A percentile compares a stretch with the other conserved stretches of the same genome.
Evolutionary conservation across 2,113 vertebrate genomes (phyloP).

Genomic region (Meleagris gallopavo): DNA sequence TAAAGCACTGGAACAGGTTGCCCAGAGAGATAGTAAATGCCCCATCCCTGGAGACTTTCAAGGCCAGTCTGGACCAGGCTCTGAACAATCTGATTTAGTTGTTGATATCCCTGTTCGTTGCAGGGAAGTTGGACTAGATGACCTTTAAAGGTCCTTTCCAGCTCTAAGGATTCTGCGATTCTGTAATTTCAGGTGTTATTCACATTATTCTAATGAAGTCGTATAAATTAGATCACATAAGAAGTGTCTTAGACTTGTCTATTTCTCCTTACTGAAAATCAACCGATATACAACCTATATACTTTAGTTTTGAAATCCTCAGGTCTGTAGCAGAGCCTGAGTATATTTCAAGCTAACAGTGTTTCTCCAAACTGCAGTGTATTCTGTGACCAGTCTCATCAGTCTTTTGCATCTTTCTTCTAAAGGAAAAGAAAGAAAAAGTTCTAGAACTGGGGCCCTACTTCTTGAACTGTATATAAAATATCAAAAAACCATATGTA

Average conservation of each 20-base stretch:
- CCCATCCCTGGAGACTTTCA: too few species aligned
- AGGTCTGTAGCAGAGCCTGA: background rate
- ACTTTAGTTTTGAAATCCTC: background rate
- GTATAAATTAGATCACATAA: background rate
- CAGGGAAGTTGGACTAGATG: too few species aligned
- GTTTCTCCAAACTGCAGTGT: background rate
- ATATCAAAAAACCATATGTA: accelerated
- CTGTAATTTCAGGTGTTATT: background rate
- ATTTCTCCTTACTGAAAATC: background rate
- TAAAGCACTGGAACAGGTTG: too few species aligned
- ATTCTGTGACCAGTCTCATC: background rate
- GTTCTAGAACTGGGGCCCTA: accelerated
- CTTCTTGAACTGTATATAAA: background rate
- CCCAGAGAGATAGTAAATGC: too few species aligned
- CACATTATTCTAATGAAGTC: background rate
- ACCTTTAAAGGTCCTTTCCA: too few species aligned
- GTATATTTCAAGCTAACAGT: background rate
- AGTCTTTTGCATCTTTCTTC: background rate
- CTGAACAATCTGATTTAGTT: too few species aligned
- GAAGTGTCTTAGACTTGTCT: background rate
- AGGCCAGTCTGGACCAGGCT: too few species aligned
- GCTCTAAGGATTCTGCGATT: too few species aligned
- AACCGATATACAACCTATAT: background rate
- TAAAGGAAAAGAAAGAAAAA: background rate
- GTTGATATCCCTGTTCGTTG: too few species aligned